Base-by-base conservation (phyloP, 1,140 invertebrate species). In the Anagrus nilaparvatae region DNA sequence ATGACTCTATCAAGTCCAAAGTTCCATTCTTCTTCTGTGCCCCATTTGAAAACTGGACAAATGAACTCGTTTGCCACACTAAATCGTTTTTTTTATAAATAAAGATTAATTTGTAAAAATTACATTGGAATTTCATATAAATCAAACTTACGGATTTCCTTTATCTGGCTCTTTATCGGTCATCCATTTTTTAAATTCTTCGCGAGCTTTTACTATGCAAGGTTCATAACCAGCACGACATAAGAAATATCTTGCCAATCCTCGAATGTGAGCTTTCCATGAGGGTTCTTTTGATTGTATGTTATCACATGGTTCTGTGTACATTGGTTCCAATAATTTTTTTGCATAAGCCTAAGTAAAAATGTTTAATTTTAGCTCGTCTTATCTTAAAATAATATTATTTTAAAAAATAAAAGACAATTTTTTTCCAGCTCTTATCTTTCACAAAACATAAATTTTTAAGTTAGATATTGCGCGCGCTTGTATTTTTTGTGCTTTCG, bases 41-140 rank as follows among this genome's bases (percentile, higher is more conserved):
- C 83, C 75, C 79, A 84, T 60, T 79, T 78, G 51, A 85, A 84
- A 3, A 86, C 79, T 5, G 82, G 79, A 41, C 83, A 85, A 28
- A 85, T 74, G 52, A 75, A 82, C 54, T 79, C 75, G 54, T 79
- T 81, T 8, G 77, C 69, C 25, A 84, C 73, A 4, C 83, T 86
- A 49, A 18, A 32, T 19, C 5, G 6, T 32, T n/a, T 9, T 9
- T n/a, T 32, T 32, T 7, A n/a, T 12, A 16, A 32, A 32, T 9
- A 12, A 39, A 2, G 8, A 32, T 27, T 19, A 25, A 30, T 32
- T 23, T 33, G 18, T 42, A n/a, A n/a, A n/a, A n/a, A n/a, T n/a
- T n/a, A n/a, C 28, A 12, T 44, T 12, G 2, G 1, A 2, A 16
- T 36, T 25, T 23, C 28, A 9, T 19, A 4, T 2, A 37, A 44